Conservation (phyloP, 2,113 vertebrate genomes). For the Mesoclemmys tuberculata region DNA sequence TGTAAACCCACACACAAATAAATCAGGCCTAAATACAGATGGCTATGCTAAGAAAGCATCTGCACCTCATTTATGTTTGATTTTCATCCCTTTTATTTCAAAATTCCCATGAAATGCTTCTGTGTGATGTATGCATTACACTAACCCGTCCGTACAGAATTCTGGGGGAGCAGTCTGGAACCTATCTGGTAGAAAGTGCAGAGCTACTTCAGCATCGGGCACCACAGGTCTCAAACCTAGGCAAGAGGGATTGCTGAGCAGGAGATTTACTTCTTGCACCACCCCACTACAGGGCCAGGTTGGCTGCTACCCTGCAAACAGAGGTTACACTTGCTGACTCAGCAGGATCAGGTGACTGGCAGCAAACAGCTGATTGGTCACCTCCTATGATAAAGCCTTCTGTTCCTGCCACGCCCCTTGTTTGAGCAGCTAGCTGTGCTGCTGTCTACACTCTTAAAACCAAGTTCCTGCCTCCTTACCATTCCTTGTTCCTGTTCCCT, state of each 20-base stretch:
- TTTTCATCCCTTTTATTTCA: not conserved
- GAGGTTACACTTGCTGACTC: not conserved
- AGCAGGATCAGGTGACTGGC: not conserved
- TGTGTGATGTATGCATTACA: not conserved
- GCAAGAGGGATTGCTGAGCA: not conserved
- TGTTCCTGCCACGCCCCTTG: not conserved
- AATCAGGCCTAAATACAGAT: slow-evolving; percentile 16
- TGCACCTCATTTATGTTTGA: not conserved
- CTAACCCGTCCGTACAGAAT: not conserved
- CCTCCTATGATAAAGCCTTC: not conserved
- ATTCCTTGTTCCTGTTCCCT: not conserved
- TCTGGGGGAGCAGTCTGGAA: not conserved
- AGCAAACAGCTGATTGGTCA: not conserved
- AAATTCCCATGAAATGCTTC: not conserved
- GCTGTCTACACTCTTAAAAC: not conserved
- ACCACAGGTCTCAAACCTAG: not conserved
- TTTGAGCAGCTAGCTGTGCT: not conserved
- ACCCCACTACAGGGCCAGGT: not conserved
- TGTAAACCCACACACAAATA: slow-evolving; percentile 1
- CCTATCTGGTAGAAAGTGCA: not conserved
- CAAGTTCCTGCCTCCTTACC: not conserved
- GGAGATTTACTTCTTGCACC: not conserved
- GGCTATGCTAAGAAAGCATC: not conserved
- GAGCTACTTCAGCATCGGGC: not conserved
- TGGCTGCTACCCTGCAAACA: not conserved